Evolutionary conservation across 2,888 invertebrate genomes (phyloP), one percentile per base, ranked within the genome.

Genomic region (Drosophila nigritarsus): DNA sequence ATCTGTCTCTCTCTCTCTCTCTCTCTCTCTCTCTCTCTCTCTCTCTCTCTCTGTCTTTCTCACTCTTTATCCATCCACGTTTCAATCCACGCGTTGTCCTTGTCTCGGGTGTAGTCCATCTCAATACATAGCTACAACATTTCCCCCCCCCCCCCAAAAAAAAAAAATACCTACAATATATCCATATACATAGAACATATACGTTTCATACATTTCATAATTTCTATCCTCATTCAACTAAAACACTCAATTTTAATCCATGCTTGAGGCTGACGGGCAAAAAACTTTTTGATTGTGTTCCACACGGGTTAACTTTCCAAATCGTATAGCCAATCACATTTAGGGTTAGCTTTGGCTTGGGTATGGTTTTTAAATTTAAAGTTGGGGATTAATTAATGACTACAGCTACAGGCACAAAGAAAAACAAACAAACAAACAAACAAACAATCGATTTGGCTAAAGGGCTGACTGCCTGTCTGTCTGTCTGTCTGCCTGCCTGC

Each of bases 371-470:
- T 65, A 54, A 65, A 73, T 54, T 63, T 11, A 58, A 61, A 66
- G 61, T 66, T 62, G 7, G 45, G 42, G 50, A 63, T 64, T 77
- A 80, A 80, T 76, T 80, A 77, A 76, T 78, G 76, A 63, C 65
- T 68, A 70, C 59, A 69, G 65, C 76, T 70, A 42, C n/a, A n/a
- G 20, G 4, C 20, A 45, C 45, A 45, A 45, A 4, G 7, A 8
- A 20, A 60, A 78, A 59, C 73, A 70, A 73, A 74, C 68, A 71
- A 82, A 78, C 82, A 60, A 78, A 59, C 73, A 70, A 73, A 74
- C 68, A 71, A 82, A 78, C 82, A 87, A 87, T 89, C 87, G 89
- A 87, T 89, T 81, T 69, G 66, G 63, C 36, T 68, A 9, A 56
- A 29, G 69, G 63, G 69, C 36, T 45, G 45, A 45, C 42, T 42